Conservation (phyloP, 2,797 vertebrate genomes). For the Labroides dimidiatus region DNA sequence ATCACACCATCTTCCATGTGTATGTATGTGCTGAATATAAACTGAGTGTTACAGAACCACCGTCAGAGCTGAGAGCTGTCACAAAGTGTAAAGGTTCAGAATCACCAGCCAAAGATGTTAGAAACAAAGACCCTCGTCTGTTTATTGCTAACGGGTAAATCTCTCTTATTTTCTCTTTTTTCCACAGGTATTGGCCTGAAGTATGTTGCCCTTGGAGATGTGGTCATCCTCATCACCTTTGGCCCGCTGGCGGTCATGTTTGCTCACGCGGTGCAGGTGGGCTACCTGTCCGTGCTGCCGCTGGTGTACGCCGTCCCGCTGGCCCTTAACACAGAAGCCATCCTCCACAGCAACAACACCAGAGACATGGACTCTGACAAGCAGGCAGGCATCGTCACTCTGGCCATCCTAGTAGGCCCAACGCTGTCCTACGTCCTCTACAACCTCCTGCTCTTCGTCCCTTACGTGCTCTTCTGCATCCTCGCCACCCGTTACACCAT, state of each 20-base stretch:
- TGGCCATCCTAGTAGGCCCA: constrained; percentile 96
- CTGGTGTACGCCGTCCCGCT: constrained; percentile 94
- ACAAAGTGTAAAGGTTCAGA: not conserved
- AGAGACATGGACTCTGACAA: constrained; percentile 97
- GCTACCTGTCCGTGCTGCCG: constrained; percentile 92
- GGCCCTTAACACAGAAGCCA: constrained; percentile 96
- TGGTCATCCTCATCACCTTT: constrained; percentile 98
- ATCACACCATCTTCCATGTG: not conserved
- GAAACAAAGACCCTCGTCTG: not conserved
- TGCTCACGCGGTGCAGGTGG: constrained; percentile 95
- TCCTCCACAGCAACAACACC: constrained; percentile 99
- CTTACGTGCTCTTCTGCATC: constrained; percentile 94
- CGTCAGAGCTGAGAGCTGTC: no score
- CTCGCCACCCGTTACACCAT: constrained; percentile 94
- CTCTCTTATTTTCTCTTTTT: constrained; percentile 1
- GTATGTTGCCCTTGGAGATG: constrained; percentile 95
- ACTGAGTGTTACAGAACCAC: no score
- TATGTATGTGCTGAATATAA: no score
- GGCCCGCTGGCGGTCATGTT: constrained; percentile 98
- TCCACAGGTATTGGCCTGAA: constrained; percentile 97
- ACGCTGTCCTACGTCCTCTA: constrained; percentile 93
- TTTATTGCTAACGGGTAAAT: not conserved
- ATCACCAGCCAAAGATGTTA: not conserved
- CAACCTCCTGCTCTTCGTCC: constrained; percentile 92
- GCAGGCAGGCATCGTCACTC: constrained; percentile 95